Evolutionary conservation across 1,140 invertebrate genomes (phyloP), one percentile per base, ranked within the genome.

Genomic region (Drosophila rhopaloa): DNA sequence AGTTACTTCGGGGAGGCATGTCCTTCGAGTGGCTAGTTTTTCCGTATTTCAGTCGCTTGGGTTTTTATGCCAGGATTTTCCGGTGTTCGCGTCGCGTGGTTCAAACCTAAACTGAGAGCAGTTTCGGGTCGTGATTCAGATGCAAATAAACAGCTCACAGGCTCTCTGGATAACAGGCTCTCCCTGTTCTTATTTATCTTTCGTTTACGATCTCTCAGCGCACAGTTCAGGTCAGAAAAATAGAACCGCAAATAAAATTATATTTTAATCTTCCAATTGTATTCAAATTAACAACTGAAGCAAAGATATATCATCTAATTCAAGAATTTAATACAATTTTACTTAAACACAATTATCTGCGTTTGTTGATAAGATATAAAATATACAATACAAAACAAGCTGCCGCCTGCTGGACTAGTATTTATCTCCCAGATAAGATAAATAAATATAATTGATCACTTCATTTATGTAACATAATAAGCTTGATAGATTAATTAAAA

Each of bases 31-130:
- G 48, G 10, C 14, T 16, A 56, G 46, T 11, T 37, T 61, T 65
- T 41, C 19, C 40, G 14, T 1, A 13, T 37, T 46, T 32, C 40
- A 41, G 19, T 57, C 46, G 46, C 8, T 62, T 48, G 56, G 27
- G 47, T 14, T 48, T 85, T 68, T 73, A 51, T 66, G 24, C 19
- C 61, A 77, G 61, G 63, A 82, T 71, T 70, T 65, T 82, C 65
- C 56, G 88, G 50, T 58, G 71, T 70, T 60, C 72, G 68, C 83
- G 76, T 77, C 63, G 41, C 67, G 53, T 58, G 50, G 16, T 58
- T 65, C 63, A 80, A 89, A 89, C 56, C 40, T 37, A 9, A 77
- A 89, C 83, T 80, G 84, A 88, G 55, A 59, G 35, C 54, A 46
- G 72, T 53, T 59, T 54, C 27, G 38, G 27, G 67, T 55, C 38